Evolutionary conservation across 2,113 vertebrate genomes (phyloP).

Genomic region (Condylura cristata): DNA sequence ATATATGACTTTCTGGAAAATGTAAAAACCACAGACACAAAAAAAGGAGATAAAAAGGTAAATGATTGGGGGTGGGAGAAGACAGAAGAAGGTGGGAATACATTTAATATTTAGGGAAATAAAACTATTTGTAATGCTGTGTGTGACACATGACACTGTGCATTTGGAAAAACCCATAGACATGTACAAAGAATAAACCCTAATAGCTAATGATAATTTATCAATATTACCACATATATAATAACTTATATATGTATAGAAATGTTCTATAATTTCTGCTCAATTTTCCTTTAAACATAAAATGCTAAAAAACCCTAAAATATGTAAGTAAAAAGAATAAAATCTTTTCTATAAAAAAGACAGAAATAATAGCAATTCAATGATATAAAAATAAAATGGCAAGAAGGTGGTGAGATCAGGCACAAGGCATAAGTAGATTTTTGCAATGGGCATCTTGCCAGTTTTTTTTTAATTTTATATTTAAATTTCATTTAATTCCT

Average conservation of each 20-base stretch:
- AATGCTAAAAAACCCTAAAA: too few relatives aligned
- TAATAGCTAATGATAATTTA: background rate
- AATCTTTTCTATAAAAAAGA: background rate
- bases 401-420: background rate
- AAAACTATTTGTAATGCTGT: background rate
- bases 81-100: accelerated
- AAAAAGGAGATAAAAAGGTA: background rate
- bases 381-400: background rate
- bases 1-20: background rate
- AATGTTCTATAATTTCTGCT: background rate
- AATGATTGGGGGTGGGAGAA: background rate
- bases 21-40: background rate
- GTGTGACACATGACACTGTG: background rate
- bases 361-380: background rate
- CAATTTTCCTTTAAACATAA: background rate
- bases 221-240: background rate
- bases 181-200: background rate
- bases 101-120: background rate
- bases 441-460: background rate
- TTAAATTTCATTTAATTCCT: conserved; percentile 4
- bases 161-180: background rate
- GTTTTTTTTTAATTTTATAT: background rate
- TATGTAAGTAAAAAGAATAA: background rate
- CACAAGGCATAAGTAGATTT: background rate
- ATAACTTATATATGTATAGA: background rate